A percentile compares a stretch with the other conserved stretches of the same genome.
phyloP scores from a whole-genome alignment of 2,888 invertebrate species.

The Hofmannophila pseudospretella region DNA sequence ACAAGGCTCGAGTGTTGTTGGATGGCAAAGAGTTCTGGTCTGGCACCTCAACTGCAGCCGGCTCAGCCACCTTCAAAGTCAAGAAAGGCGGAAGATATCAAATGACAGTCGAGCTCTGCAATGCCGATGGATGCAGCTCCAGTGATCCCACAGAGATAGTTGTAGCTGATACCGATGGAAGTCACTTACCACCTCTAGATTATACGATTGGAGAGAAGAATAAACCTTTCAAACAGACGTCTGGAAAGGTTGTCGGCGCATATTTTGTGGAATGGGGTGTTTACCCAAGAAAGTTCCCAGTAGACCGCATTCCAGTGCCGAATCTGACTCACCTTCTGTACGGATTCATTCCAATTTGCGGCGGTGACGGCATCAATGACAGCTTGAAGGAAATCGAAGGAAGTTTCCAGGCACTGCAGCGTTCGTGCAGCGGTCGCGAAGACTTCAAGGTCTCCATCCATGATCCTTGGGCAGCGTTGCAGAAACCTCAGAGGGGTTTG shows the following conservation, averaged over 20 bases:
- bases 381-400: conserved; percentile 72
- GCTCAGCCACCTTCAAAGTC: conserved; percentile 60
- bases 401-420: conserved; percentile 68
- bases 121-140: conserved; percentile 58
- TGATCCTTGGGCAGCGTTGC: conserved; percentile 70
- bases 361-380: conserved; percentile 71
- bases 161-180: conserved; percentile 71
- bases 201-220: conserved; percentile 60
- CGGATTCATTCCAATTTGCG: conserved; percentile 70
- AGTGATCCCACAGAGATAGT: conserved; percentile 63
- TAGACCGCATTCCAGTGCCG: conserved; percentile 61
- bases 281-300: conserved; percentile 67
- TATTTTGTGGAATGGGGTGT: conserved; percentile 74
- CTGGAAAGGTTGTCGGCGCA: conserved; percentile 66
- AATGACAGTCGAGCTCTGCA: conserved; percentile 65
- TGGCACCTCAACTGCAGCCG: conserved; percentile 46
- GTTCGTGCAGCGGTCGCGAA: conserved; percentile 69
- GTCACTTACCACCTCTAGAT: conserved; percentile 63
- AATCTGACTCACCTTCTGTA: conserved; percentile 67
- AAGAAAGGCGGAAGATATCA: conserved; percentile 67
- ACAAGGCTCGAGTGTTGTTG: conserved; percentile 50
- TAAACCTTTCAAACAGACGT: conserved; percentile 68
- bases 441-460: conserved; percentile 71
- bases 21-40: conserved; percentile 61
- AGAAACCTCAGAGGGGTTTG: conserved; percentile 68